Evolutionary conservation across 2,113 vertebrate genomes (phyloP).

Genomic region (Gadus chalcogrammus): DNA sequence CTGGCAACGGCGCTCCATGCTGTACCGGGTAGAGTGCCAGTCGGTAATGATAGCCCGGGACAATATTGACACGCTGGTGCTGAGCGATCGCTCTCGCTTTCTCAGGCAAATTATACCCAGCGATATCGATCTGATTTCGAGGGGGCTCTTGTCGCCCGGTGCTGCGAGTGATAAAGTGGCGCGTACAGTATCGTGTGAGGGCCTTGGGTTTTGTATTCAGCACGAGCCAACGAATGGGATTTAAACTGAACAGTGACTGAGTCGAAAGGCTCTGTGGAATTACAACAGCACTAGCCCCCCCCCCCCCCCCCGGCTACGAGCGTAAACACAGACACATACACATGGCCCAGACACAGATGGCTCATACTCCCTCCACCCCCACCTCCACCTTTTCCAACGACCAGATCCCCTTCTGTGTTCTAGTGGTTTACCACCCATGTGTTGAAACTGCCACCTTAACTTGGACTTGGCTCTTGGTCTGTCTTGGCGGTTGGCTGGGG

Average conservation of each 20-base stretch:
- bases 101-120: conserved; percentile 5
- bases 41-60: conserved; percentile 34
- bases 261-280: conserved; percentile 55
- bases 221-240: not conserved
- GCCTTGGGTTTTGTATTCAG: not conserved
- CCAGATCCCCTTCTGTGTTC: too few species aligned
- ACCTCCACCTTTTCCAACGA: too few species aligned
- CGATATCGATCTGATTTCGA: conserved; percentile 12
- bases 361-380: too few species aligned
- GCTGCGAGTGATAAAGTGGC: not conserved
- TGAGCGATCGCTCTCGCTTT: too few species aligned
- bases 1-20: not conserved
- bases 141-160: conserved; percentile 1
- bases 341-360: not conserved
- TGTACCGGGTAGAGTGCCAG: conserved; percentile 21
- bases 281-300: conserved; percentile 49
- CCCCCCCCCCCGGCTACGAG: conserved; percentile 21
- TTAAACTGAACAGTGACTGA: too few species aligned
- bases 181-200: not conserved
- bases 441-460: too few species aligned
- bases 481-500: too few species aligned
- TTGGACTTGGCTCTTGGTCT: too few species aligned
- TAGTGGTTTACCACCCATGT: too few species aligned
- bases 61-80: too few species aligned
- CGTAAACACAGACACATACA: not conserved